Conservation (phyloP, 2,888 invertebrate species). For the Tetropium fuscum region DNA sequence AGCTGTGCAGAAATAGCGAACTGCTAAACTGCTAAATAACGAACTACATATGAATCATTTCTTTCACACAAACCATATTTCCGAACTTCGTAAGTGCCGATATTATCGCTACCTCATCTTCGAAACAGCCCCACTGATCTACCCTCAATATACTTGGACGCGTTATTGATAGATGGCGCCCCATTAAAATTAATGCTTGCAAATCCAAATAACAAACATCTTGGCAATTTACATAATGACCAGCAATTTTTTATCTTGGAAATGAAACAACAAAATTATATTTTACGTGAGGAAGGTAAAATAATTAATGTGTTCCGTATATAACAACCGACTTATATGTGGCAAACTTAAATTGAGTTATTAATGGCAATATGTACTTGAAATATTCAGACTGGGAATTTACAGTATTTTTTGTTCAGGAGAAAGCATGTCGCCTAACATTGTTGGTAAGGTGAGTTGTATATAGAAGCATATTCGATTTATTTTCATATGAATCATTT, state of each 20-base stretch:
- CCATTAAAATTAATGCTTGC: slow-evolving; percentile 54
- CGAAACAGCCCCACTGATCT: slow-evolving; percentile 35
- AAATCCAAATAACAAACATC: slow-evolving; percentile 55
- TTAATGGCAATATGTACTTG: too few species aligned
- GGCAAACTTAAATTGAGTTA: background rate
- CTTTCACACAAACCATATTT: slow-evolving; percentile 15
- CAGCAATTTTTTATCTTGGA: slow-evolving; percentile 51
- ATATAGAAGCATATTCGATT: too few species aligned
- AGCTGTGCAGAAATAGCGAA: too few species aligned
- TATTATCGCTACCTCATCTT: slow-evolving; percentile 48
- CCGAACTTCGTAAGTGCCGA: slow-evolving; percentile 36
- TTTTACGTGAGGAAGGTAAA: slow-evolving; percentile 9
- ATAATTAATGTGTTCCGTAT: background rate
- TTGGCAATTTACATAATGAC: slow-evolving; percentile 55
- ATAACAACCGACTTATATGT: background rate
- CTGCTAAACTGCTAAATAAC: too few species aligned
- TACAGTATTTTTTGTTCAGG: too few species aligned
- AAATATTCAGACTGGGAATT: too few species aligned
- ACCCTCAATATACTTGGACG: slow-evolving; percentile 44
- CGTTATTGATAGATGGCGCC: slow-evolving; percentile 55
- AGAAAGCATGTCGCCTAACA: too few species aligned
- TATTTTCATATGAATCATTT: too few species aligned
- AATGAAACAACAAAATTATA: slow-evolving; percentile 21
- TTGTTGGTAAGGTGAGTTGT: too few species aligned
- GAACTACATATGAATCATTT: slow-evolving; percentile 18